A percentile compares a stretch with the other conserved stretches of the same genome.
These are phyloP conservation scores for Drosophila triauraria DNA, from an alignment of 1,140 invertebrate genomes.

Conservation along the genomic window DNA sequence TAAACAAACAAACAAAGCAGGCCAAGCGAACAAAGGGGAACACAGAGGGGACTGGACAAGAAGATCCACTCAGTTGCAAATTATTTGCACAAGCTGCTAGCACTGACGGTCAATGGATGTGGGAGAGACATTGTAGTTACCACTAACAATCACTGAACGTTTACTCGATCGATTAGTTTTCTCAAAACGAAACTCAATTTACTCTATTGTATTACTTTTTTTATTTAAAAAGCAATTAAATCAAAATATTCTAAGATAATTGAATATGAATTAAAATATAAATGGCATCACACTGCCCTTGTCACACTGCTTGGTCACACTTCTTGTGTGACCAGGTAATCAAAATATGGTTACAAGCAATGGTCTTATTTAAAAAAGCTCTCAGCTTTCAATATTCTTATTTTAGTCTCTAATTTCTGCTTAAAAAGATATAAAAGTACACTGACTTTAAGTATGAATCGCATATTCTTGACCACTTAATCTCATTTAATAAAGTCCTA, in stretches of 20 bases:
- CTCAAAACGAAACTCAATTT: not conserved
- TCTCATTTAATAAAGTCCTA: not conserved
- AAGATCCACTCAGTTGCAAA: slow-evolving; percentile 6
- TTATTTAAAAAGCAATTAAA: not conserved
- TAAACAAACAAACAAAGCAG: slow-evolving; percentile 31
- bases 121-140: not conserved
- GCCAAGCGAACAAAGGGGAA: slow-evolving; percentile 50
- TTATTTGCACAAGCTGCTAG: slow-evolving; percentile 1
- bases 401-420: not conserved
- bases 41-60: slow-evolving; percentile 20
- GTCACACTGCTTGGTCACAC: too few species aligned
- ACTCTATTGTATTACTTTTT: not conserved
- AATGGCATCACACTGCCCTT: not conserved
- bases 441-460: not conserved
- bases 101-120: not conserved
- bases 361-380: too few species aligned
- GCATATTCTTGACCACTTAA: slow-evolving; percentile 1
- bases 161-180: slow-evolving; percentile 14
- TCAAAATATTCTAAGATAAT: not conserved
- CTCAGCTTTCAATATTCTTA: too few species aligned
- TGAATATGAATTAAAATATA: not conserved
- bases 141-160: not conserved
- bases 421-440: not conserved
- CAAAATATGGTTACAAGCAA: not conserved
- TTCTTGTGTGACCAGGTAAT: not conserved